Evolutionary conservation across 2,797 vertebrate genomes (phyloP).

Genomic region (Halcyon badia): DNA sequence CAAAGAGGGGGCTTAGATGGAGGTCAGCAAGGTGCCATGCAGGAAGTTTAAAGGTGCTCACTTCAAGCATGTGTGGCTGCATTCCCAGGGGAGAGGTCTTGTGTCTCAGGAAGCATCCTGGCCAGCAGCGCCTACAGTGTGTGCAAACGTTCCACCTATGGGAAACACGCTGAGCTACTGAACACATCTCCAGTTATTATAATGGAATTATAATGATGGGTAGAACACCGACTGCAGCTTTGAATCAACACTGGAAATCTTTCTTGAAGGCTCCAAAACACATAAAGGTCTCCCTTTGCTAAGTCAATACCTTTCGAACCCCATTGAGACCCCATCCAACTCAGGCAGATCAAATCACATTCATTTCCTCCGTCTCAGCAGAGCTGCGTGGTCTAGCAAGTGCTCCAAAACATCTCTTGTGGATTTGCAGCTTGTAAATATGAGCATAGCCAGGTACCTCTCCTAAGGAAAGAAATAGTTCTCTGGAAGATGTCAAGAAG

Average conservation of each 20-base stretch:
- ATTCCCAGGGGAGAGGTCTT: not conserved
- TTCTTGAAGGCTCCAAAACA: not conserved
- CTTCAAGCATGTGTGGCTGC: not conserved
- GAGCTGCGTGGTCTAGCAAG: not conserved
- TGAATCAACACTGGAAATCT: not conserved
- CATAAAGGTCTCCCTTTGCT: not conserved
- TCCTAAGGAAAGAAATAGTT: not conserved
- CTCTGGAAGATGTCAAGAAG: not conserved
- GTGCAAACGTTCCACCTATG: not conserved
- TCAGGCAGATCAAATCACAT: not conserved
- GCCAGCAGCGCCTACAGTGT: rapidly evolving
- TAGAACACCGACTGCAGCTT: not conserved
- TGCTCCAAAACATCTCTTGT: not conserved
- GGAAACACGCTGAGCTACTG: not conserved
- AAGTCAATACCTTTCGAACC: not conserved
- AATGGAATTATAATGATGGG: conserved; percentile 41
- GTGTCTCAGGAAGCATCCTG: not conserved
- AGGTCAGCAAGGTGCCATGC: not conserved
- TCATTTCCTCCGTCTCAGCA: not conserved
- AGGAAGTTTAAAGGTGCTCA: not conserved
- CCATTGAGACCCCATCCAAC: not conserved
- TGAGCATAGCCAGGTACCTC: not conserved
- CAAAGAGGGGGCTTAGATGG: not conserved
- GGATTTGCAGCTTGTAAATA: not conserved
- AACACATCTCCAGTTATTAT: conserved; percentile 7